These are phyloP conservation scores for Erannis defoliaria DNA, from an alignment of 2,888 invertebrate species.

Conservation along the genomic window DNA sequence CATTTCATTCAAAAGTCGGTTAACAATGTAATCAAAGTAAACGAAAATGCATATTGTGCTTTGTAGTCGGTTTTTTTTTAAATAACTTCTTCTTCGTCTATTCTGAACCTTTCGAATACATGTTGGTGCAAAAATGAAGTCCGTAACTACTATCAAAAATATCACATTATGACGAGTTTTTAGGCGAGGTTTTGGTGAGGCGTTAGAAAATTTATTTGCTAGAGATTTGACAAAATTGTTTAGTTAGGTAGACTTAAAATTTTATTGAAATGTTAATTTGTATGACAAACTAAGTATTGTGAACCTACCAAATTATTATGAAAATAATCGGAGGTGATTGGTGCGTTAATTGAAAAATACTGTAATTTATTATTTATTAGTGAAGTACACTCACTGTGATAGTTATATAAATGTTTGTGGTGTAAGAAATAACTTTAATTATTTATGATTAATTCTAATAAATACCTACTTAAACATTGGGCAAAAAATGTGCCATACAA, in stretches of 20 bases:
- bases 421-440: conserved; percentile 29
- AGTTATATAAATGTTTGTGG: conserved; percentile 52
- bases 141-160: too few relatives aligned
- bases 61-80: too few relatives aligned
- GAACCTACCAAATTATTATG: conserved; percentile 16
- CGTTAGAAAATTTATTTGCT: not conserved
- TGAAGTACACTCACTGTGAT: conserved; percentile 66
- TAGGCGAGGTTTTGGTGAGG: too few relatives aligned
- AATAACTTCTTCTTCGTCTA: too few relatives aligned
- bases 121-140: too few relatives aligned
- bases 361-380: conserved; percentile 14
- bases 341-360: conserved; percentile 15
- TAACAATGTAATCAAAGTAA: too few relatives aligned
- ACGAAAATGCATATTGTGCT: too few relatives aligned
- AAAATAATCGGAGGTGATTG: conserved; percentile 15
- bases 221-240: not conserved
- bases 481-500: conserved; percentile 1
- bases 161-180: too few relatives aligned
- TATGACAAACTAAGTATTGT: not conserved
- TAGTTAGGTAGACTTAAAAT: not conserved
- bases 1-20: too few relatives aligned
- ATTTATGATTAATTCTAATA: conserved; percentile 27
- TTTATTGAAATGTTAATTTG: not conserved
- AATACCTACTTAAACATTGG: not conserved
- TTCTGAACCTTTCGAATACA: too few relatives aligned